Base-by-base conservation (phyloP, 2,113 vertebrate species). In the Stomatorhinus ivindoensis region DNA sequence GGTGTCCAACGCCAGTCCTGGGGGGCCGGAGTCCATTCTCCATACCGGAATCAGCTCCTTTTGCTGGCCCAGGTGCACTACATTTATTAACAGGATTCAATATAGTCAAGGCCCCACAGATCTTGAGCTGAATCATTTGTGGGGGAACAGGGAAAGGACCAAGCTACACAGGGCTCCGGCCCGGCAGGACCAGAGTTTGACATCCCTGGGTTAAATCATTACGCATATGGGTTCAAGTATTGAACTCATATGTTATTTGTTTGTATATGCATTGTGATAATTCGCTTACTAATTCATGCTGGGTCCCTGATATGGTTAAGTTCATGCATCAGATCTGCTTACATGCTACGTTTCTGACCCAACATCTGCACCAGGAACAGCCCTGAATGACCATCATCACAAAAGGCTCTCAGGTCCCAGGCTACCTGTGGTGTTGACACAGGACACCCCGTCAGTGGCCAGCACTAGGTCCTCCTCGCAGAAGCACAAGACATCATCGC, bases 361-460 rank as follows among this genome's bases (percentile, higher is more conserved):
- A n/a, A 65, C 61, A 31, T 69, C 61, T 69, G 27, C 61, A 69
- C 61, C 61, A 69, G 61, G 9, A 69, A 69, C 61, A 13, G 61
- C 61, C 3, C 61, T 31, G 73, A 19, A 80, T 19, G 73, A 39
- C 73, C 15, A 31, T 69, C 61, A 42, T 35, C 13, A 19, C 35
- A 80, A 6, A 80, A 19, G 73, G 73, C 17, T 42, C 31, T 15
- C 2, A 6, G 73, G 73, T 15, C 35, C 73, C 35, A 42, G 31
- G 31, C 73, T 80, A 96, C 95, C 94, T 93, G 95, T 92, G 24
- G 21, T 2, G 69, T 93, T 95, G 91, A 96, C 88, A 93, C 98
- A 99, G 93, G 98, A 97, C 89, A 98, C 95, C 0, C 95, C 94
- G 4, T 99, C 96, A 3, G 94, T 89, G 0, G 97, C 97, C 95